A percentile compares a stretch with the other conserved stretches of the same genome.
Conservation (phyloP, 2,888 invertebrate species). For the Camponotus fellah region DNA sequence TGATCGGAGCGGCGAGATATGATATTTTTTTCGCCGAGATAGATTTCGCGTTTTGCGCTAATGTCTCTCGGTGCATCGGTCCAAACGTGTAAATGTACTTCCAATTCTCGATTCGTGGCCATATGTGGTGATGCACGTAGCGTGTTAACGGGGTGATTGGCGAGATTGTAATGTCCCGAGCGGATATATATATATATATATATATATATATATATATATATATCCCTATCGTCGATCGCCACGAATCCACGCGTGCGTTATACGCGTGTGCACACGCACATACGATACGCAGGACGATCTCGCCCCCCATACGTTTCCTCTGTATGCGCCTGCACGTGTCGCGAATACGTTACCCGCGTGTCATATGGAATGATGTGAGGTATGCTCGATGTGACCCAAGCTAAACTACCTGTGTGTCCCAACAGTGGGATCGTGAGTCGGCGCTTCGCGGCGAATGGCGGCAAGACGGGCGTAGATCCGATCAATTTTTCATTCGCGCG, state of each 20-base stretch:
- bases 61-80: conserved; percentile 87
- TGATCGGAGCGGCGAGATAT: not conserved
- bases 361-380: conserved; percentile 49
- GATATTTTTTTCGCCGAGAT: not conserved
- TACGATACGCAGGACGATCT: conserved; percentile 30
- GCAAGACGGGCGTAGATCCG: conserved; percentile 68
- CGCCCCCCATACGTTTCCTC: not conserved
- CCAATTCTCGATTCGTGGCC: conserved; percentile 52
- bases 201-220: too few relatives aligned
- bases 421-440: conserved; percentile 65
- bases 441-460: conserved; percentile 76
- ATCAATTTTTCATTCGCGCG: conserved; percentile 56
- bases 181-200: not conserved
- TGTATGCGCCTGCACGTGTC: conserved; percentile 37
- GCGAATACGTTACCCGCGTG: conserved; percentile 46
- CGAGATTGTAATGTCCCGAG: conserved; percentile 43
- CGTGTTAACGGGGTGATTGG: conserved; percentile 38
- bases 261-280: not conserved
- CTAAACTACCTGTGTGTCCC: conserved; percentile 69
- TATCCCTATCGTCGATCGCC: conserved; percentile 28
- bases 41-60: conserved; percentile 5
- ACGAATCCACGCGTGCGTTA: conserved; percentile 26
- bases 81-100: conserved; percentile 52
- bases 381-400: conserved; percentile 62
- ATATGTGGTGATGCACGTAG: conserved; percentile 18